phyloP scores from a whole-genome alignment of 2,797 vertebrate genomes.

The Channallabes apus region DNA sequence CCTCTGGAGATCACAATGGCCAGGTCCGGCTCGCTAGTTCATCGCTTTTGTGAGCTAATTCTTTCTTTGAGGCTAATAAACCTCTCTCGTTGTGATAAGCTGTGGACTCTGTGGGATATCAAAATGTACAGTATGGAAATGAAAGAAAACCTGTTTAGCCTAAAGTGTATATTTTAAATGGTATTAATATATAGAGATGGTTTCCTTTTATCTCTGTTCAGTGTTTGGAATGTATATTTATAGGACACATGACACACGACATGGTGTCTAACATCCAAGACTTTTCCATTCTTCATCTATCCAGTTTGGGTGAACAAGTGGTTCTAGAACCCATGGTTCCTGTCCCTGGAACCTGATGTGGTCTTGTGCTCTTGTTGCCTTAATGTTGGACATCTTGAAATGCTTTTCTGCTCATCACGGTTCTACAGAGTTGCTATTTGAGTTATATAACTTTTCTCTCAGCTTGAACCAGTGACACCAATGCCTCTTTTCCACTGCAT shows the following conservation, averaged over 20 bases:
- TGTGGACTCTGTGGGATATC: not conserved
- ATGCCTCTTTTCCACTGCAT: too few species aligned
- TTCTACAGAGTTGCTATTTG: not conserved
- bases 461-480: not conserved
- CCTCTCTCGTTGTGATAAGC: not conserved
- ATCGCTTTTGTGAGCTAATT: constrained; percentile 10
- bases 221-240: not conserved
- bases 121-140: not conserved
- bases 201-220: not conserved
- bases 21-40: constrained; percentile 12
- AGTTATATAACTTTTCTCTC: not conserved
- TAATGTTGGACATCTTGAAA: not conserved
- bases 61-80: constrained; percentile 22
- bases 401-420: not conserved
- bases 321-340: not conserved
- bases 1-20: constrained; percentile 7
- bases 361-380: not conserved
- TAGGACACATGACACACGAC: too few species aligned
- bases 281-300: not conserved
- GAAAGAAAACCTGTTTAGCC: not conserved
- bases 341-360: not conserved
- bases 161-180: not conserved
- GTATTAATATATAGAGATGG: not conserved
- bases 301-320: not conserved
- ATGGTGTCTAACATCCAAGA: not conserved